Evolutionary conservation across 2,888 invertebrate species (phyloP).

Genomic region (Stenoptilia bipunctidactyla): DNA sequence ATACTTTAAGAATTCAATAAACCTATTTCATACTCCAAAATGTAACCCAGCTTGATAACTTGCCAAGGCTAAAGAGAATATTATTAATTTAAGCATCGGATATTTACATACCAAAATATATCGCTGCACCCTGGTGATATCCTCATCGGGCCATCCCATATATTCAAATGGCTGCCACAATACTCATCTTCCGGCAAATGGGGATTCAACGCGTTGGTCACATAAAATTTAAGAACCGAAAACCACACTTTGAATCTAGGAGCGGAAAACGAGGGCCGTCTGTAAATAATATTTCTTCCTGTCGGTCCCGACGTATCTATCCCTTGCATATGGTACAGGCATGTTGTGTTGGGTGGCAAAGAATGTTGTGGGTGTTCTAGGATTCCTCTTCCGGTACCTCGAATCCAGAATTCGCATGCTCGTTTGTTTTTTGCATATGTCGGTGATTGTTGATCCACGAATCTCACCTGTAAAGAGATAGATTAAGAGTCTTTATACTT

Average conservation of each 20-base stretch:
- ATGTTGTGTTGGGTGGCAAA: slow-evolving; percentile 88
- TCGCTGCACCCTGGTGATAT: slow-evolving; percentile 84
- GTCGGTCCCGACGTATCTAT: slow-evolving; percentile 74
- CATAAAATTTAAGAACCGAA: slow-evolving; percentile 88
- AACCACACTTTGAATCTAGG: slow-evolving; percentile 88
- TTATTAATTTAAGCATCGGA: neutral
- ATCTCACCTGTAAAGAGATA: slow-evolving; percentile 75
- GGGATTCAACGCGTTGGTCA: slow-evolving; percentile 74
- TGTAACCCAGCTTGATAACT: no score
- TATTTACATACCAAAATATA: slow-evolving; percentile 78
- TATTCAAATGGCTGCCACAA: slow-evolving; percentile 85
- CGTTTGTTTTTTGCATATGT: slow-evolving; percentile 88
- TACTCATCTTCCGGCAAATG: slow-evolving; percentile 80
- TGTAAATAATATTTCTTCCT: slow-evolving; percentile 66
- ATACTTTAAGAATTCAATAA: no score
- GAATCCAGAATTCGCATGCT: slow-evolving; percentile 87
- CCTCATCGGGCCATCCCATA: slow-evolving; percentile 88
- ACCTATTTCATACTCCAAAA: no score
- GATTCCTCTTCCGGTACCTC: slow-evolving; percentile 84
- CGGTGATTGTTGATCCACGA: slow-evolving; percentile 86
- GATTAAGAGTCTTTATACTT: no score
- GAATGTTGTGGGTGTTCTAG: slow-evolving; percentile 88
- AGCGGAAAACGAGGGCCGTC: slow-evolving; percentile 70
- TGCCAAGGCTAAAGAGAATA: slow-evolving; percentile 5
- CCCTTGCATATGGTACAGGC: slow-evolving; percentile 84